phyloP scores from a whole-genome alignment of 2,888 invertebrate species.

The Agapostemon virescens region DNA sequence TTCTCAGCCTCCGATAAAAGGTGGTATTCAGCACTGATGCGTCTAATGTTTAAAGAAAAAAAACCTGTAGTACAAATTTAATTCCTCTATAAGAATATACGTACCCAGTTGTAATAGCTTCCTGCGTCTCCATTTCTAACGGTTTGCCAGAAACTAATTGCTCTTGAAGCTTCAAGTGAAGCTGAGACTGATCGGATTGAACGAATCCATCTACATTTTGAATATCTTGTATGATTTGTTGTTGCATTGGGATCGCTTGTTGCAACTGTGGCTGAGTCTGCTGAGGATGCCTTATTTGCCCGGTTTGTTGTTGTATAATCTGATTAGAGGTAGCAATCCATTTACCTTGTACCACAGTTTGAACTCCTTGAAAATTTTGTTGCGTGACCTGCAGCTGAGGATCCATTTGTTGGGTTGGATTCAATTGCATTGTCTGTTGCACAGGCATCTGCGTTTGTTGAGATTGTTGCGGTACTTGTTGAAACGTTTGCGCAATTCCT shows the following conservation, averaged over 20 bases:
- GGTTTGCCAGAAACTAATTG: slow-evolving; percentile 65
- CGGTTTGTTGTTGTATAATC: slow-evolving; percentile 63
- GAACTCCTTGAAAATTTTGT: slow-evolving; percentile 54
- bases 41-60: slow-evolving; percentile 60
- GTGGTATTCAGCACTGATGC: slow-evolving; percentile 76
- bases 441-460: slow-evolving; percentile 58
- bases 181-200: slow-evolving; percentile 66
- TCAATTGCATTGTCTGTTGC: slow-evolving; percentile 57
- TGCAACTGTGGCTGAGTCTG: slow-evolving; percentile 61
- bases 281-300: slow-evolving; percentile 59
- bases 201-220: slow-evolving; percentile 52
- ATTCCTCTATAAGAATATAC: slow-evolving; percentile 24
- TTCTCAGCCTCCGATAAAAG: slow-evolving; percentile 75
- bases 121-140: slow-evolving; percentile 67
- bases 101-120: slow-evolving; percentile 71
- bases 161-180: slow-evolving; percentile 73
- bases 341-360: slow-evolving; percentile 58
- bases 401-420: slow-evolving; percentile 55
- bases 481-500: slow-evolving; percentile 65
- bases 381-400: slow-evolving; percentile 59
- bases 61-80: background rate
- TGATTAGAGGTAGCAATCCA: slow-evolving; percentile 59
- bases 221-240: slow-evolving; percentile 56
- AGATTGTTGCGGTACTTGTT: slow-evolving; percentile 58
- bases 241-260: slow-evolving; percentile 55